Evolutionary conservation across 2,113 vertebrate genomes (phyloP), one percentile per base, ranked within the genome.

Genomic region (Microtus ochrogaster): DNA sequence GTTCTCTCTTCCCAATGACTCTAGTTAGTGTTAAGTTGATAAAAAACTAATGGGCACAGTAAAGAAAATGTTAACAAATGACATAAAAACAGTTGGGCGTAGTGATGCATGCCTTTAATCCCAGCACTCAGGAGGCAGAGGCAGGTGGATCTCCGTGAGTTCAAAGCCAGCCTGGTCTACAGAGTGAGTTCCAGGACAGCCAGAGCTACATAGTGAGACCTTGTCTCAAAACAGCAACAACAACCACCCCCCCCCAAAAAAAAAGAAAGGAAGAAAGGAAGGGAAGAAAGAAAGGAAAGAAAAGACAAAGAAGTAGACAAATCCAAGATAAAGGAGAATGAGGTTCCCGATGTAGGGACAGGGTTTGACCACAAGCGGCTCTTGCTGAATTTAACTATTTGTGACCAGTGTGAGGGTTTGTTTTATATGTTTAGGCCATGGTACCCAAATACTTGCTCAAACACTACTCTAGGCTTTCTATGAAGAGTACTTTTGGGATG

Each of bases 381-480:
- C 65, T 90, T 86, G 76, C 72, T 84, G 68, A 90, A 72, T 41
- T 41, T 28, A 78, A 24, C 58, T 55, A 30, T 68, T 33, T 58
- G 55, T 61, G 83, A 72, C 79, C 79, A 55, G 17, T 44, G 7
- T 73, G 66, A 89, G 33, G 22, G 26, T 82, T 90, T 76, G 84
- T 85, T 93, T 73, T 70, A 65, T 41, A 84, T 84, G 58, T 2
- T 77, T 91, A 39, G 30, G 26, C 73, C 36, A 49, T 10, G 16
- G 73, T 86, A 44, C 22, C 49, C 84, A 77, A 72, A 89, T 65
- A 68, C 24, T 82, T 93, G 65, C 79, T 74, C 47, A 93, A 91
- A 78, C 5, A 16, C 89, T 65, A 61, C 72, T 41, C 76, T 92
- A 68, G 58, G 70, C 81, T 63, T 84, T 89, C 76, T n/a, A 41